Conservation (phyloP, 2,113 vertebrate genomes). For the Tonatia bakeri region DNA sequence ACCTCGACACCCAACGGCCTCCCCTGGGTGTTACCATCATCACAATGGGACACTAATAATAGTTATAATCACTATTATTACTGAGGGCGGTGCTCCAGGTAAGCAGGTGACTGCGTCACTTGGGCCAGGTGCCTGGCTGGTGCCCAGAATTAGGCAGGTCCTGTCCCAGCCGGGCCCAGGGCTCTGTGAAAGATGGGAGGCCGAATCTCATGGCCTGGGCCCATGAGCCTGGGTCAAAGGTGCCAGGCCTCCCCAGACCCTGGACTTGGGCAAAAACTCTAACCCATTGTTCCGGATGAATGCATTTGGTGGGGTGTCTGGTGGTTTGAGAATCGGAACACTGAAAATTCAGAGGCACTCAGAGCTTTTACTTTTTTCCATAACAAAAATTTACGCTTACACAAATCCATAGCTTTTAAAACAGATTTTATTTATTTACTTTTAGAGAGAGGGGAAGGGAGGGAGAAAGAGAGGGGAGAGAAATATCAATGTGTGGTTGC, state of each 20-base stretch:
- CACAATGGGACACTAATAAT: background rate
- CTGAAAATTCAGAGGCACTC: background rate
- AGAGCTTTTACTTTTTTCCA: background rate
- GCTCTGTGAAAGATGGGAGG: background rate
- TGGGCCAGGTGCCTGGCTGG: no score
- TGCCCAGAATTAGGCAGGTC: background rate
- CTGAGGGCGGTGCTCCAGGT: background rate
- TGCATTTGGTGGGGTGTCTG: accelerated
- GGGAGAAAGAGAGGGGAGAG: no score
- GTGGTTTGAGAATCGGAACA: accelerated
- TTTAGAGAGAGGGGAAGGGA: no score
- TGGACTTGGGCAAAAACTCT: accelerated
- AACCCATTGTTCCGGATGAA: background rate
- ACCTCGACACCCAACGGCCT: background rate
- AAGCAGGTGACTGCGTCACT: background rate
- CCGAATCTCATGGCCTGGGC: accelerated
- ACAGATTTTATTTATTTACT: no score
- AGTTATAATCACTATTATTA: background rate
- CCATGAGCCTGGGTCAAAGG: background rate
- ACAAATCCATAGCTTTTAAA: constrained; percentile 36
- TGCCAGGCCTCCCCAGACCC: background rate
- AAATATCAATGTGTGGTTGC: no score
- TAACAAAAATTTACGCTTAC: constrained; percentile 66
- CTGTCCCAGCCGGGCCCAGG: background rate
- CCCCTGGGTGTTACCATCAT: accelerated